Percentiles rank a stretch among this genome's conserved stretches.
These are phyloP conservation scores for Dynastes grantii DNA, from an alignment of 2,888 invertebrate species.

Conservation along the genomic window DNA sequence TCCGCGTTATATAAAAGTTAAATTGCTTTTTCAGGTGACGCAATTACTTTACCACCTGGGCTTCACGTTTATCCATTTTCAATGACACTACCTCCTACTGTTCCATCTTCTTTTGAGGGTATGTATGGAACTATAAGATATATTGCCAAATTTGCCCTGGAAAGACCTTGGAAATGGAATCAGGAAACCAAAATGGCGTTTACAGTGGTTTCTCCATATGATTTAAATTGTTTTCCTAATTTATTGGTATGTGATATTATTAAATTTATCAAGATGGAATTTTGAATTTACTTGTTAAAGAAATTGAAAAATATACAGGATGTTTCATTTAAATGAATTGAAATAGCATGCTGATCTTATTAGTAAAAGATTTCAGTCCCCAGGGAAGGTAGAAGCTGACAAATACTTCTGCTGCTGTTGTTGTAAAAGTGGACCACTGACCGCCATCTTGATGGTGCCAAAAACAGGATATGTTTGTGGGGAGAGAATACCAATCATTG, in stretches of 20 bases:
- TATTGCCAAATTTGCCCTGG: constrained; percentile 5
- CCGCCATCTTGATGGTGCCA: constrained; percentile 4
- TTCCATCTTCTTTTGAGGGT: constrained; percentile 38
- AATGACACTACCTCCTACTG: constrained; percentile 4
- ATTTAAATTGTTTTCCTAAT: constrained; percentile 17
- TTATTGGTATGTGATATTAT: not conserved
- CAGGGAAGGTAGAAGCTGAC: not conserved
- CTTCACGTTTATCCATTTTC: constrained; percentile 35
- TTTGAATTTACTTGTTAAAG: too few relatives aligned
- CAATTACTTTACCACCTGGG: constrained; percentile 4
- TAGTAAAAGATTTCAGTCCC: not conserved
- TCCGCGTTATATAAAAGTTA: not conserved
- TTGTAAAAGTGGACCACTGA: constrained; percentile 3
- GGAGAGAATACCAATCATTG: constrained; percentile 17
- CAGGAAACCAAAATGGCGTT: constrained; percentile 31
- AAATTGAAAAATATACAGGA: too few relatives aligned
- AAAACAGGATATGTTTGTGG: constrained; percentile 36
- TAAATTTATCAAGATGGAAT: too few relatives aligned
- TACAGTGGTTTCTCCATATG: constrained; percentile 35
- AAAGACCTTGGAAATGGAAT: constrained; percentile 36
- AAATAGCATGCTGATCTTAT: not conserved
- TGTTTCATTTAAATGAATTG: too few relatives aligned
- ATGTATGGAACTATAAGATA: constrained; percentile 24
- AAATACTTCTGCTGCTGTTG: constrained; percentile 32
- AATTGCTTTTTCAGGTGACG: constrained; percentile 15